A percentile compares a stretch with the other conserved stretches of the same genome.
Evolutionary conservation across 2,113 vertebrate genomes (phyloP).

Genomic region (Lampris megalopsis): DNA sequence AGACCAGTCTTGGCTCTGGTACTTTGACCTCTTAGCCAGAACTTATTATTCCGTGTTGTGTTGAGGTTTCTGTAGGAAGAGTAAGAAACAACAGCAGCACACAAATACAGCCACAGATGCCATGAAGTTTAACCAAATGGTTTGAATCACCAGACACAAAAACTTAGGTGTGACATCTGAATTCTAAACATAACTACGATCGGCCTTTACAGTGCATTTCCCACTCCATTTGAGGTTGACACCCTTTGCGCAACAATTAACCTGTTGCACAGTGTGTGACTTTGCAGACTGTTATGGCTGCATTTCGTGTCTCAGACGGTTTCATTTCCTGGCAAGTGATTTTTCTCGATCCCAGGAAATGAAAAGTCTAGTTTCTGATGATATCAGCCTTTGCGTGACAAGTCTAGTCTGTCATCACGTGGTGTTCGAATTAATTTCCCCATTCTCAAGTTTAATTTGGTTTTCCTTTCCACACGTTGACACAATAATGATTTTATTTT

Average conservation of each 20-base stretch:
- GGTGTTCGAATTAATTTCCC: not conserved
- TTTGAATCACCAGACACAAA: too few species aligned
- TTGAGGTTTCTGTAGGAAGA: not conserved
- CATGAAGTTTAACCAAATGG: too few species aligned
- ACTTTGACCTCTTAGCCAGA: not conserved
- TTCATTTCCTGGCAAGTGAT: not conserved
- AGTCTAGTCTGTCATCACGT: not conserved
- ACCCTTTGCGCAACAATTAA: too few species aligned
- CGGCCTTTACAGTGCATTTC: not conserved
- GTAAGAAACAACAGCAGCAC: too few species aligned
- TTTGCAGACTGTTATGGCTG: not conserved
- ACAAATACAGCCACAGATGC: too few species aligned
- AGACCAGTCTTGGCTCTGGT: too few species aligned
- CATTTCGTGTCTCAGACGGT: not conserved
- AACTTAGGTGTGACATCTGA: not conserved
- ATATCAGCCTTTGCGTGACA: not conserved
- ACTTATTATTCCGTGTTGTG: not conserved
- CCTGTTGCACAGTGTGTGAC: not conserved
- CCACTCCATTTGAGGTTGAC: too few species aligned
- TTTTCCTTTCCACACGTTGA: constrained; percentile 37
- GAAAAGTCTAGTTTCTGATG: not conserved
- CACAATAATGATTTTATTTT: constrained; percentile 48
- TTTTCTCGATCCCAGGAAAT: not conserved
- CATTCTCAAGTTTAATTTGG: constrained; percentile 7
- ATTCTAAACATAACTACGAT: not conserved